Base-by-base conservation (phyloP, 2,888 invertebrate species). In the Drosophila sordidapex region DNA sequence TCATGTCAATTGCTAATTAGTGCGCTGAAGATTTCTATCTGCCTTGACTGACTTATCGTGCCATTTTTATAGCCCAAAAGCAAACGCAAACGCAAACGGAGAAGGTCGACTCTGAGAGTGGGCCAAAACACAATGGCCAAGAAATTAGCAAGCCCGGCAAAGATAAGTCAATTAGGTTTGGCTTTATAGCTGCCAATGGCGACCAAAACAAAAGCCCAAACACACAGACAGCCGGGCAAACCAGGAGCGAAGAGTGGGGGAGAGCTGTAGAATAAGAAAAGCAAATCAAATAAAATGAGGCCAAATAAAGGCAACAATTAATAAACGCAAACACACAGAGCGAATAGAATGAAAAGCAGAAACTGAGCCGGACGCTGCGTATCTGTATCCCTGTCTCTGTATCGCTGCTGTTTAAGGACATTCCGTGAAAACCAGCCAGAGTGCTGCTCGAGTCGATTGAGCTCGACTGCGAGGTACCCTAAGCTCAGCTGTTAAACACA, bases 1-100 rank as follows among this genome's bases (percentile, higher is more conserved):
- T 90, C 88, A 91, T 90, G 90, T 90, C 90, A 90, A 90, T 91
- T 89, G 90, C 89, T 90, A 90, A 90, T 90, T 90, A 90, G 89
- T 88, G 77, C 75, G 88, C 83, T 88, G 80, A 82, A 87, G 88
- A 87, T 87, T 87, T 86, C 63, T 79, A 79, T 79, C 79, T 76
- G 70, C 65, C 58, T 74, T 76, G 68, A 74, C 31, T 31, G 82
- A 85, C 82, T 79, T 83, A 82, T 89, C 83, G 73, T 74, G 76
- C 71, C 82, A 85, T 83, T 87, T 87, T 87, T 87, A 89, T 89
- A 87, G 75, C 84, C 84, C 86, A 76, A 76, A 76, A 49, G 61
- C 60, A 78, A 82, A 67, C 52, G 57, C 56, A 63, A 57, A 64
- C 35, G 51, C 53, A 51, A 36, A 27, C 31, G 18, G 48, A 21